Base-by-base conservation (phyloP, 1,140 invertebrate genomes). In the Streblospio benedicti region DNA sequence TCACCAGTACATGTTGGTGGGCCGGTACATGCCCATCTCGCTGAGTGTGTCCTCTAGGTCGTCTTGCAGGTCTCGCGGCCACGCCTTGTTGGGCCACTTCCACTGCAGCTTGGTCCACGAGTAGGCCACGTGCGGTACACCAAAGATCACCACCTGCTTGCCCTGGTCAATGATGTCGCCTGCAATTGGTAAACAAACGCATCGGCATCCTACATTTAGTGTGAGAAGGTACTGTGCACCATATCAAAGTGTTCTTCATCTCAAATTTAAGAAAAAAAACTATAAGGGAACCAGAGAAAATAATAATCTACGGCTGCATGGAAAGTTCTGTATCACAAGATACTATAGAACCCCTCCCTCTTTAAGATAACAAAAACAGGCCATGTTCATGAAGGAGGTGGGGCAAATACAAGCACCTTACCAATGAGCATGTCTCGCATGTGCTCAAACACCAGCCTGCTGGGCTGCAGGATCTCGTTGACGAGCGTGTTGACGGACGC, bases 111-210 rank as follows among this genome's bases (percentile, higher is more conserved):
- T 14, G 31, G 20, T 31, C 53, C 53, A 56, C 12, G 31, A 38
- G 33, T 56, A 56, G 53, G 53, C 5, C 5, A 43, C 30, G 20
- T 38, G n/a, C 4, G 53, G 27, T n/a, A 56, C 32, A 4, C 53
- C 53, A 6, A 16, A 45, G 16, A 56, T 56, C 31, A 56, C 9
- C 12, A 56, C 25, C 16, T 56, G 16, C 53, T 43, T 56, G 12
- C 53, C 53, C 23, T 56, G 53, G 20, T 56, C 53, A 27, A 56
- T 23, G 33, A 56, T 43, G 35, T 56, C 53, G 20, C 53, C 53
- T 56, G 33, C 12, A 4, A n/a, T n/a, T n/a, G n/a, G n/a, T n/a
- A n/a, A n/a, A n/a, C n/a, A 41, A 41, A 41, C n/a, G n/a, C n/a
- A 41, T 41, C n/a, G n/a, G n/a, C n/a, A n/a, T n/a, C n/a, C n/a